phyloP scores from a whole-genome alignment of 2,888 invertebrate species.

The Didymodactylos carnosus region DNA sequence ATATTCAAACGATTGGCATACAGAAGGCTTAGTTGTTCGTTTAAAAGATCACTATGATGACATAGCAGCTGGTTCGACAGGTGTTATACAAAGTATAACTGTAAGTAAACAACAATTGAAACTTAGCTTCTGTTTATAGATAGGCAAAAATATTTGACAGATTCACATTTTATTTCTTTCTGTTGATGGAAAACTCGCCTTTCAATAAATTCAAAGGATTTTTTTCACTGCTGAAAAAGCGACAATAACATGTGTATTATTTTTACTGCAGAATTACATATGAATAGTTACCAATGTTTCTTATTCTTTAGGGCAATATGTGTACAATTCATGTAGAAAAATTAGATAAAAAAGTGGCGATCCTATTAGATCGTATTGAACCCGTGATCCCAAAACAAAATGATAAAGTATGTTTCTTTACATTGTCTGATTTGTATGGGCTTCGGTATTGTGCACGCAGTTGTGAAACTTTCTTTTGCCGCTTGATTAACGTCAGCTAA shows the following conservation, averaged over 20 bases:
- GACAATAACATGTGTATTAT: too few relatives aligned
- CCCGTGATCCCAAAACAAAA: constrained; percentile 67
- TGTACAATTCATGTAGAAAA: constrained; percentile 66
- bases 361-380: constrained; percentile 63
- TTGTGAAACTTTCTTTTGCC: too few relatives aligned
- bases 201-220: too few relatives aligned
- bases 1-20: constrained; percentile 12
- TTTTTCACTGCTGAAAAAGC: too few relatives aligned
- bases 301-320: constrained; percentile 47
- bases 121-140: not conserved
- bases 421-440: too few relatives aligned
- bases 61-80: constrained; percentile 61
- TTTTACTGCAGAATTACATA: too few relatives aligned
- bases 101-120: too few relatives aligned
- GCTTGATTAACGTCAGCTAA: too few relatives aligned
- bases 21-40: constrained; percentile 11
- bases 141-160: too few relatives aligned
- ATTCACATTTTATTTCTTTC: not conserved
- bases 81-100: constrained; percentile 62
- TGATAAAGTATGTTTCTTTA: constrained; percentile 52
- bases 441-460: too few relatives aligned
- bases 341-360: constrained; percentile 69
- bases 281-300: too few relatives aligned
- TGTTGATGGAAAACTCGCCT: too few relatives aligned
- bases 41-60: constrained; percentile 2